Evolutionary conservation across 2,797 vertebrate species (phyloP), one percentile per base, ranked within the genome.

Genomic region (Sternarchorhynchus goeldii): DNA sequence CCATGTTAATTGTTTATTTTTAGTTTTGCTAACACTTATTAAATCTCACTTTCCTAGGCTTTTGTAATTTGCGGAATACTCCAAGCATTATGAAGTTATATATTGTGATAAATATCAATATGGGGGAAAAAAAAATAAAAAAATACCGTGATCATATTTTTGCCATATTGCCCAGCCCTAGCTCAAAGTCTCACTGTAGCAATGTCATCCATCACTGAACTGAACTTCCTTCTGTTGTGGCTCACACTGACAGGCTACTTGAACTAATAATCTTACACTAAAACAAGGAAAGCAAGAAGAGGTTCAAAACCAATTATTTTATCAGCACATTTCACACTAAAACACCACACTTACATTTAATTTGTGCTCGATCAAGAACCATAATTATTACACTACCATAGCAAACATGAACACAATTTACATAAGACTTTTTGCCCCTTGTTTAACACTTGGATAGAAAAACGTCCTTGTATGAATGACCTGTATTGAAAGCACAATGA

Each of bases 251-350:
- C 45, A 39, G 20, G 60, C 59, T 41, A 29, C 41, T 65, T 4
- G 36, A 57, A 83, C 68, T 70, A n/a, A 74, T 55, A 65, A 70
- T 62, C 39, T 80, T 78, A 75, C 74, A 18, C 50, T 73, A 71
- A 66, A 75, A 81, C 31, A 63, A 78, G 65, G 32, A 63, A 75
- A 64, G 73, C 66, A 77, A 80, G 21, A 34, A 57, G 32, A 50
- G 57, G 39, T 36, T 73, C 41, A 70, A 65, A 68, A 29, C 60
- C n/a, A 31, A 62, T 60, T 45, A 55, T 55, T 62, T 75, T 58
- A 66, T 20, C 68, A 70, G 59, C 31, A 73, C 20, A 65, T 75
- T 78, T 78, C 39, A 32, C 32, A 41, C 60, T 74, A 57, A 50
- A 72, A 73, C 77, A 2, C 45, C 62, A 75, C 31, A 78, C 59